Percentiles rank a stretch among this genome's conserved stretches.
phyloP scores from a whole-genome alignment of 64 coral and sea anemone genomes.

The Actinia equina region DNA sequence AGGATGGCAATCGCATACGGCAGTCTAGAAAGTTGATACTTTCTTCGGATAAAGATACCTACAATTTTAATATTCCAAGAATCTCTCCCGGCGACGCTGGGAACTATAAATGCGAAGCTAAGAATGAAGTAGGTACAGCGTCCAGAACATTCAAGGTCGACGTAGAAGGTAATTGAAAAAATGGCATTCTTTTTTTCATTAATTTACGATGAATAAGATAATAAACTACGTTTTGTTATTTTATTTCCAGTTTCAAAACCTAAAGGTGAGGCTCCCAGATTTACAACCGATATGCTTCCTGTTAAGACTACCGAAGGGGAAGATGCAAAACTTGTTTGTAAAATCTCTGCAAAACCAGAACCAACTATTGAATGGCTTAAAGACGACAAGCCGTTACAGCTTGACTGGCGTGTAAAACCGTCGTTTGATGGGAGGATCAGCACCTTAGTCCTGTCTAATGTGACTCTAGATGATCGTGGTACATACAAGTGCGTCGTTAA shows the following conservation, averaged over 20 bases:
- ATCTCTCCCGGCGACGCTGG: slow-evolving; percentile 37
- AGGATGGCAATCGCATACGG: slow-evolving; percentile 51
- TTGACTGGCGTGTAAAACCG: slow-evolving; percentile 52
- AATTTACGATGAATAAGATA: background rate
- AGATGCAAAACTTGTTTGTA: slow-evolving; percentile 57
- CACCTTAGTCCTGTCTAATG: slow-evolving; percentile 43
- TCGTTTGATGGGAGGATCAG: slow-evolving; percentile 56
- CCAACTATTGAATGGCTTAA: slow-evolving; percentile 83
- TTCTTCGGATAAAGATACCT: slow-evolving; percentile 35
- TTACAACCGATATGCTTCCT: slow-evolving; percentile 50
- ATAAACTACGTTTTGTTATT: background rate
- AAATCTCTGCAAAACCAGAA: slow-evolving; percentile 34
- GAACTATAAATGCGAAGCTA: slow-evolving; percentile 53
- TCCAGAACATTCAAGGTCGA: slow-evolving; percentile 50
- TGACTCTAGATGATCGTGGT: slow-evolving; percentile 55
- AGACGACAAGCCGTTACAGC: slow-evolving; percentile 55
- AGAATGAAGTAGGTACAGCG: slow-evolving; percentile 29
- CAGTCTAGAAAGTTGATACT: slow-evolving; percentile 40
- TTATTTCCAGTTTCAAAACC: slow-evolving; percentile 22
- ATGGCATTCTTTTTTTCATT: background rate
- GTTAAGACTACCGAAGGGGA: slow-evolving; percentile 59
- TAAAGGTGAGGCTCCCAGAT: slow-evolving; percentile 50
- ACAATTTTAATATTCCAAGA: slow-evolving; percentile 30
- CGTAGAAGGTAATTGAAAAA: slow-evolving; percentile 42
- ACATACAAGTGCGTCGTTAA: slow-evolving; percentile 76